phyloP scores from a whole-genome alignment of 2,797 vertebrate species.

The Nannoperca obscura region DNA sequence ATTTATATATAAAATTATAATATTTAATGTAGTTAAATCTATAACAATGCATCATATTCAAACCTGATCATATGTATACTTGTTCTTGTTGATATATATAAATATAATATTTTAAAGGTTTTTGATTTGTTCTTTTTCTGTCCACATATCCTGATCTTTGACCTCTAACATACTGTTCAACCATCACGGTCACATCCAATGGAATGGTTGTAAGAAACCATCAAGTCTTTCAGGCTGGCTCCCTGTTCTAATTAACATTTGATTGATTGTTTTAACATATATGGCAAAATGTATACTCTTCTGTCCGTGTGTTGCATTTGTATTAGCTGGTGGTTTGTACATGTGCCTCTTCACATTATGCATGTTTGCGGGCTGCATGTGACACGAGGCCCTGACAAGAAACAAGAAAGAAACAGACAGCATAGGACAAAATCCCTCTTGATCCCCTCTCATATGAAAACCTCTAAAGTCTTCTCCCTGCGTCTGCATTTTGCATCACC shows the following conservation, averaged over 20 bases:
- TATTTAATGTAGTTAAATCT: neutral
- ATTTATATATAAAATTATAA: neutral
- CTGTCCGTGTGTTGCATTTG: slow-evolving; percentile 17
- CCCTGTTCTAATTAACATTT: slow-evolving; percentile 26
- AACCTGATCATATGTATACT: neutral
- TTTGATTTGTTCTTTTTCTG: neutral
- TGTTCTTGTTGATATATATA: neutral
- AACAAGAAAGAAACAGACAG: slow-evolving; percentile 46
- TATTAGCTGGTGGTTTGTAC: slow-evolving; percentile 21
- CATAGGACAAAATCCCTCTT: slow-evolving; percentile 53
- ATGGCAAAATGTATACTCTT: slow-evolving; percentile 15
- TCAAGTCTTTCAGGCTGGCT: slow-evolving; percentile 28
- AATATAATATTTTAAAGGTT: neutral
- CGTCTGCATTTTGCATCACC: slow-evolving; percentile 68
- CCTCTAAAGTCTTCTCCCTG: slow-evolving; percentile 44
- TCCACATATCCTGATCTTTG: neutral
- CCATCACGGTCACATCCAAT: neutral
- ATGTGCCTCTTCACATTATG: slow-evolving; percentile 52
- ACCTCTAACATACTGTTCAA: neutral
- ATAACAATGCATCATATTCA: neutral
- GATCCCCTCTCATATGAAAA: slow-evolving; percentile 59
- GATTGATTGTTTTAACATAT: slow-evolving; percentile 24
- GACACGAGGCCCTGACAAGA: slow-evolving; percentile 14
- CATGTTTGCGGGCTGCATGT: slow-evolving; percentile 20
- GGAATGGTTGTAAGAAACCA: slow-evolving; percentile 3